These are phyloP conservation scores for Brevimyrus niger DNA, from an alignment of 2,113 vertebrate genomes.

Conservation along the genomic window DNA sequence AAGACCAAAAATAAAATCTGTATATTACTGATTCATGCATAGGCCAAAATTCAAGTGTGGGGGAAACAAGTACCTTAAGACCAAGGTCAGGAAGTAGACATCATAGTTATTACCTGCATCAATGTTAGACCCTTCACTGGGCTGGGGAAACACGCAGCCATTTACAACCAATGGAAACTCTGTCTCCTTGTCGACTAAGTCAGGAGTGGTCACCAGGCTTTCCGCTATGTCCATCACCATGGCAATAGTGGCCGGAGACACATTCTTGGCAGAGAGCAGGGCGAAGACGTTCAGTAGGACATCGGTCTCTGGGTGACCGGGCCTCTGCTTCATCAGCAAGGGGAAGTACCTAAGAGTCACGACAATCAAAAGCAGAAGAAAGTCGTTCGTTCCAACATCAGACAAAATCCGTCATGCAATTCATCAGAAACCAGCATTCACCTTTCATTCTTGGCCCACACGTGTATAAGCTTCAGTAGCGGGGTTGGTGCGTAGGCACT, in stretches of 20 bases:
- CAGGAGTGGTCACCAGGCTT: slow-evolving; percentile 69
- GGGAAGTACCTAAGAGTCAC: slow-evolving; percentile 72
- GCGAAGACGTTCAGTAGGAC: slow-evolving; percentile 79
- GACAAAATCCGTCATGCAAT: background rate
- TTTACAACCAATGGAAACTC: slow-evolving; percentile 58
- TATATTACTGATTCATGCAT: background rate
- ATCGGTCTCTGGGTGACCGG: slow-evolving; percentile 69
- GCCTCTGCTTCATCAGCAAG: slow-evolving; percentile 78
- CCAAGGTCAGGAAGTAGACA: background rate
- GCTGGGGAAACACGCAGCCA: slow-evolving; percentile 51
- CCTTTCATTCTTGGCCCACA: slow-evolving; percentile 88
- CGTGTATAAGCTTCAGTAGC: slow-evolving; percentile 80
- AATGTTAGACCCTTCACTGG: slow-evolving; percentile 34
- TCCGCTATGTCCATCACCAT: slow-evolving; percentile 82
- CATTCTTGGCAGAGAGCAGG: slow-evolving; percentile 77
- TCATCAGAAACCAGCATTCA: slow-evolving; percentile 34
- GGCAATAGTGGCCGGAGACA: slow-evolving; percentile 61
- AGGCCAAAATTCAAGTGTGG: background rate
- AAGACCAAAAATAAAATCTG: background rate
- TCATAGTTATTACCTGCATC: slow-evolving; percentile 54
- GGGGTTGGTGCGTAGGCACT: slow-evolving; percentile 86
- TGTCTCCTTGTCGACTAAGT: slow-evolving; percentile 68
- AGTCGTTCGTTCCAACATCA: background rate
- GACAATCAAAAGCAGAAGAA: background rate
- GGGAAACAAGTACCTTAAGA: background rate